phyloP scores from a whole-genome alignment of 1,140 invertebrate species.

The Drosophila saltans region DNA sequence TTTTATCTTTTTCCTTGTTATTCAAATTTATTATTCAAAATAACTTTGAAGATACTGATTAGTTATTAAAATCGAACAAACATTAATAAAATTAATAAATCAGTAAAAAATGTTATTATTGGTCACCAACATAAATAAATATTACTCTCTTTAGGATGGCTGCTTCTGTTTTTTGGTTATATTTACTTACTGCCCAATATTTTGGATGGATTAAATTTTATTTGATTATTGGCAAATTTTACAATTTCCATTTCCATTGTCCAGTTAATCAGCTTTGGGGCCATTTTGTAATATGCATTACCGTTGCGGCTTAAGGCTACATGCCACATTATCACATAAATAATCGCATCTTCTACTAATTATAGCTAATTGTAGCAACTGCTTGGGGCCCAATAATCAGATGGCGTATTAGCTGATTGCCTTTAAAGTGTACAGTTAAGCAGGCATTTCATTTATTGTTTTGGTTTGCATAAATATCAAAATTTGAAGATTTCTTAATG shows the following conservation, averaged over 20 bases:
- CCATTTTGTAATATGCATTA: conserved; percentile 27
- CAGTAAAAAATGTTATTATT: too few relatives aligned
- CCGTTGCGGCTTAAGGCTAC: background rate
- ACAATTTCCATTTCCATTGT: background rate
- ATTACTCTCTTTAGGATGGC: too few relatives aligned
- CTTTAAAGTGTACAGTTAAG: background rate
- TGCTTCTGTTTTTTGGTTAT: too few relatives aligned
- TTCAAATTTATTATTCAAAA: too few relatives aligned
- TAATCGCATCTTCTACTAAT: conserved; percentile 29
- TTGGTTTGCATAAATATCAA: background rate
- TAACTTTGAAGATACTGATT: too few relatives aligned
- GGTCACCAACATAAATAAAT: too few relatives aligned
- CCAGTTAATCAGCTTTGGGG: background rate
- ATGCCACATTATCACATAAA: conserved; percentile 18
- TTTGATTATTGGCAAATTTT: too few relatives aligned
- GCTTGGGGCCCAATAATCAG: conserved; percentile 7
- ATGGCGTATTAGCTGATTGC: conserved; percentile 40
- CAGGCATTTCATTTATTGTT: conserved; percentile 5
- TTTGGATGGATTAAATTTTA: too few relatives aligned
- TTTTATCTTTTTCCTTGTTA: too few relatives aligned
- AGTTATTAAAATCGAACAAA: too few relatives aligned
- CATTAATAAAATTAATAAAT: too few relatives aligned
- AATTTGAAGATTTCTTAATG: background rate
- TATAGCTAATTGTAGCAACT: conserved; percentile 43
- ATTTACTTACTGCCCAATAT: too few relatives aligned